Conservation (phyloP, 1,140 invertebrate species). For the Drosophila burlai region DNA sequence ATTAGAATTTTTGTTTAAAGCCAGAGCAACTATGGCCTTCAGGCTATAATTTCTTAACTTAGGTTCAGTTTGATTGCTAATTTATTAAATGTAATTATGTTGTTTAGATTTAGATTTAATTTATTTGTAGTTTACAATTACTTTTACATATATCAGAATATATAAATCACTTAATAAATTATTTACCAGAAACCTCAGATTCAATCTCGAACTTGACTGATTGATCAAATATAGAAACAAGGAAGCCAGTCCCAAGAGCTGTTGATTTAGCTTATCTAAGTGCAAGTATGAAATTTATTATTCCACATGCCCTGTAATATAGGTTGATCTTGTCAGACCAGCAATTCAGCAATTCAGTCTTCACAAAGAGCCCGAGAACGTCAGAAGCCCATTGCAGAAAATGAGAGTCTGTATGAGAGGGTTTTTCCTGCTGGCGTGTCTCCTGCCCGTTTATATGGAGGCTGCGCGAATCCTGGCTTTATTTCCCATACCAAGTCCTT, state of each 20-base stretch:
- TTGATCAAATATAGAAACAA: not conserved
- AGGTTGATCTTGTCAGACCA: not conserved
- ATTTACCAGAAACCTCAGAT: not conserved
- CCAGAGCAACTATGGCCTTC: too few species aligned
- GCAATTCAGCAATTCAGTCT: not conserved
- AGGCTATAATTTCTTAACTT: too few species aligned
- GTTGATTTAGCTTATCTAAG: constrained; percentile 11
- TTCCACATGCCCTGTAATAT: too few species aligned
- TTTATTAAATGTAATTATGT: too few species aligned
- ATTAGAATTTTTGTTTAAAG: too few species aligned
- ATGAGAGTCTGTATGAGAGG: not conserved
- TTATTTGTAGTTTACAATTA: too few species aligned
- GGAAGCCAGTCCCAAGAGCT: not conserved
- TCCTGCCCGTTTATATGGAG: constrained; percentile 12
- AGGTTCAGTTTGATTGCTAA: too few species aligned
- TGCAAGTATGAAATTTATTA: not conserved
- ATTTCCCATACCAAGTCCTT: constrained; percentile 33
- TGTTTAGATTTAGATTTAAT: too few species aligned
- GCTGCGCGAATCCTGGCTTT: constrained; percentile 23
- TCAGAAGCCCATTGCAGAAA: not conserved
- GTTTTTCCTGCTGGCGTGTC: not conserved
- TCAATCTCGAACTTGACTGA: not conserved
- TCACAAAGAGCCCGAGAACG: not conserved
- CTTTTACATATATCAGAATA: not conserved
- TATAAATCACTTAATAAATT: not conserved